A percentile compares a stretch with the other conserved stretches of the same genome.
Conservation (phyloP, 2,113 vertebrate genomes). For the Jaculus jaculus region DNA sequence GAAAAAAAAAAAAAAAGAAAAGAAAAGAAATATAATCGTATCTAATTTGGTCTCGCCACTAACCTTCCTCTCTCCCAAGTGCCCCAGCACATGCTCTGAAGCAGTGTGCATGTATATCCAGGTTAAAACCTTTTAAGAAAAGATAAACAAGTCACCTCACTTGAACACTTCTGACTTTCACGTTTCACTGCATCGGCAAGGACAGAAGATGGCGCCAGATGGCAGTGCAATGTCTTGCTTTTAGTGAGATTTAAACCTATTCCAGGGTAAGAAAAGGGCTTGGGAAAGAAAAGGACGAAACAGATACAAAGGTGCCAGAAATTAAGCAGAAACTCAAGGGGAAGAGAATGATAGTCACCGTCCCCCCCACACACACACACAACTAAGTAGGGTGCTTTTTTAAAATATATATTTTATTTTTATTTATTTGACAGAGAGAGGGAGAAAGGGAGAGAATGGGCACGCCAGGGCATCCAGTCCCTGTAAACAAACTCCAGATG, state of each 20-base stretch:
- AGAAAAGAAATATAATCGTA: background rate
- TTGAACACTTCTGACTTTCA: background rate
- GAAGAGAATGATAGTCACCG: background rate
- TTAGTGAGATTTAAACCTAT: background rate
- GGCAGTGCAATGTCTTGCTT: background rate
- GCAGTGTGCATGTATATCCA: background rate
- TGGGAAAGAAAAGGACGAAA: background rate
- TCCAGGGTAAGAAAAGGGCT: background rate
- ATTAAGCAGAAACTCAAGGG: background rate
- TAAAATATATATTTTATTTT: too few relatives aligned
- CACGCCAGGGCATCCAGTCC: too few relatives aligned
- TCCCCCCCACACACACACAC: too few relatives aligned
- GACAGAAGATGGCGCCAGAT: slow-evolving; percentile 72
- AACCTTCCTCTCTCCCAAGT: background rate
- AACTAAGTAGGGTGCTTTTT: too few relatives aligned
- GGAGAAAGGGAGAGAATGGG: too few relatives aligned
- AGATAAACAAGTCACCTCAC: background rate
- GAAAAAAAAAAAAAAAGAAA: background rate
- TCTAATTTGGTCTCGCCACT: too few relatives aligned
- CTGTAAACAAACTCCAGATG: too few relatives aligned
- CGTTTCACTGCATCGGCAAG: background rate
- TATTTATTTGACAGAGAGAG: too few relatives aligned
- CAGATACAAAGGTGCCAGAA: background rate
- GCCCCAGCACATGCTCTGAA: background rate
- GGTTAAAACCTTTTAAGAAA: slow-evolving; percentile 17